Evolutionary conservation across 2,888 invertebrate species (phyloP).

Genomic region (Notodonta dromedarius): DNA sequence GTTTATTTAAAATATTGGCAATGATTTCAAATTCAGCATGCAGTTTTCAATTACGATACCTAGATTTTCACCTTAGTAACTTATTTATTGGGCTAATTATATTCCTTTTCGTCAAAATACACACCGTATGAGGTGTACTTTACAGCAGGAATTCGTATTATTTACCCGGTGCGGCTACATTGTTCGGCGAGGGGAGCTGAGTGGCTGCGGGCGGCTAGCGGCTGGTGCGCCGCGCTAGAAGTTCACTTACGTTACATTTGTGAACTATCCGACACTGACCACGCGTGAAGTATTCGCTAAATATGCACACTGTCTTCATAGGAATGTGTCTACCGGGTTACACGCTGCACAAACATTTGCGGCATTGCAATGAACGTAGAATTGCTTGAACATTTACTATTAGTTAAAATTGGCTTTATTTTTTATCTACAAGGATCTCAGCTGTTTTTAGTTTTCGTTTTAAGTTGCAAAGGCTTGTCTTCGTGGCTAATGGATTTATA

Average conservation of each 20-base stretch:
- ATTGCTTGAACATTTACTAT: background rate
- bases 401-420: background rate
- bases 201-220: slow-evolving; percentile 14
- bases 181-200: slow-evolving; percentile 43
- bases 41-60: no score
- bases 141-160: slow-evolving; percentile 51
- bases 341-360: slow-evolving; percentile 28
- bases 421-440: background rate
- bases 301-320: slow-evolving; percentile 49
- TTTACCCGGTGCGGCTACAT: slow-evolving; percentile 44
- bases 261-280: slow-evolving; percentile 55
- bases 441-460: background rate
- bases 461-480: background rate
- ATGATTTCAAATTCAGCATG: no score
- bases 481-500: no score
- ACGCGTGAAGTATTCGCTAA: slow-evolving; percentile 57
- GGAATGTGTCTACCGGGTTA: slow-evolving; percentile 41
- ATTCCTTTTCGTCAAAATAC: background rate
- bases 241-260: slow-evolving; percentile 57
- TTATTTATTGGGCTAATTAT: no score
- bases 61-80: no score
- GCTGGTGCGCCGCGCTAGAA: slow-evolving; percentile 44
- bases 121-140: slow-evolving; percentile 4
- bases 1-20: no score
- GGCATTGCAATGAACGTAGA: background rate